Percentiles rank a stretch among this genome's conserved stretches.
Conservation (phyloP, 2,113 vertebrate genomes). For the Anguilla rostrata region DNA sequence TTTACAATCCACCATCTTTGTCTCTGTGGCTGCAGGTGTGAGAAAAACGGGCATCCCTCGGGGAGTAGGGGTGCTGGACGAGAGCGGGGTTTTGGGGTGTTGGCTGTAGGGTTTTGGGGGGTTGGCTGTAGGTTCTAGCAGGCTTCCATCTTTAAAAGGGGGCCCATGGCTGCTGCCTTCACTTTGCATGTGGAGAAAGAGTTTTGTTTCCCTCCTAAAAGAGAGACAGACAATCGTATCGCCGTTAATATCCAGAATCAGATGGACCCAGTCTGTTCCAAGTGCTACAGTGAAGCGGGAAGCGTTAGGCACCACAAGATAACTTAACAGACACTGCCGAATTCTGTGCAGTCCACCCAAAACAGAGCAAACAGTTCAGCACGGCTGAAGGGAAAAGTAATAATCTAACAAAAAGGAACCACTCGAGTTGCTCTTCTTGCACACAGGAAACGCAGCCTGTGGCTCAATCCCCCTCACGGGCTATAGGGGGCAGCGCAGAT, state of each 20-base stretch:
- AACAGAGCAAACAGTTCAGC: too few species aligned
- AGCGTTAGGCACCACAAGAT: background rate
- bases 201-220: constrained; percentile 89
- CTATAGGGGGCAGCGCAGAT: background rate
- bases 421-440: too few species aligned
- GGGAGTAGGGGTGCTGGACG: constrained; percentile 44
- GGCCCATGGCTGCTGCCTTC: constrained; percentile 90
- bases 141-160: constrained; percentile 98
- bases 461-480: background rate
- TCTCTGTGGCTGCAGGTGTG: constrained; percentile 63
- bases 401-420: too few species aligned
- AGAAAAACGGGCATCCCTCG: background rate
- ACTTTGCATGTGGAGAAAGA: constrained; percentile 93
- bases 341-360: too few species aligned
- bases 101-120: constrained; percentile 44
- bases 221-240: background rate
- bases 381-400: too few species aligned
- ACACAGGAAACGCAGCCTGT: background rate
- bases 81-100: background rate
- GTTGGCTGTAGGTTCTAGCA: constrained; percentile 80
- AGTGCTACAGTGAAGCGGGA: background rate
- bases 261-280: background rate
- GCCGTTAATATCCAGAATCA: background rate
- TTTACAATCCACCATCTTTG: constrained; percentile 73
- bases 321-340: background rate